phyloP scores from a whole-genome alignment of 2,888 invertebrate species.

The Mesorhabditis belari region DNA sequence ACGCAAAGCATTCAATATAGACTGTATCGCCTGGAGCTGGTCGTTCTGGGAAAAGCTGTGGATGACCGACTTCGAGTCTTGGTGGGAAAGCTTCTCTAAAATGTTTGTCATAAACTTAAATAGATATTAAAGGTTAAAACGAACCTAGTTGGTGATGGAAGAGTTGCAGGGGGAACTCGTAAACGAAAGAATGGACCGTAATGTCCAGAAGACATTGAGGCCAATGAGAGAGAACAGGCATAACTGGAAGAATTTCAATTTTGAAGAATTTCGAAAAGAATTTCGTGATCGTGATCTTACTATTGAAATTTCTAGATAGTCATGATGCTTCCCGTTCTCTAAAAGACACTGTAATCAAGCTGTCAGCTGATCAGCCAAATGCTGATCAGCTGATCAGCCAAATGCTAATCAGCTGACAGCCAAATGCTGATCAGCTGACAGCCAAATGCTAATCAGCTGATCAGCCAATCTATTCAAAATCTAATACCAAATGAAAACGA shows the following conservation, averaged over 20 bases:
- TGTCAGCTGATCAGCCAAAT: too few species aligned
- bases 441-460: too few species aligned
- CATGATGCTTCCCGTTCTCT: too few species aligned
- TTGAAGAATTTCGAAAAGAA: not conserved
- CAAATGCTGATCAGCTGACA: too few species aligned
- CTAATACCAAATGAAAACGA: too few species aligned
- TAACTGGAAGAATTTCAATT: conserved; percentile 28
- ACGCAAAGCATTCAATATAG: conserved; percentile 51
- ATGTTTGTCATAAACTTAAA: not conserved
- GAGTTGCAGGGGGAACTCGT: conserved; percentile 6
- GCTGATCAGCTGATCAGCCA: too few species aligned
- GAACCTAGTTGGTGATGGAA: conserved; percentile 3
- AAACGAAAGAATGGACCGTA: conserved; percentile 52
- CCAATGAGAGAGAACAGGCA: conserved; percentile 45
- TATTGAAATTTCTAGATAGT: too few species aligned
- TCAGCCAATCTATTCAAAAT: too few species aligned
- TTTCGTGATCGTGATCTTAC: too few species aligned
- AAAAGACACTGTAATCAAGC: too few species aligned
- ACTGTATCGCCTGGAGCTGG: conserved; percentile 43
- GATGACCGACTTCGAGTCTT: conserved; percentile 39
- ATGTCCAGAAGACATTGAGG: conserved; percentile 44
- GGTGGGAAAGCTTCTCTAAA: conserved; percentile 23
- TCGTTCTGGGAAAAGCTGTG: conserved; percentile 45
- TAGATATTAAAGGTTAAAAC: not conserved
- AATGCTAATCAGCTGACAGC: too few species aligned